phyloP scores from a whole-genome alignment of 1,140 invertebrate species.

The Micrasema minimum region DNA sequence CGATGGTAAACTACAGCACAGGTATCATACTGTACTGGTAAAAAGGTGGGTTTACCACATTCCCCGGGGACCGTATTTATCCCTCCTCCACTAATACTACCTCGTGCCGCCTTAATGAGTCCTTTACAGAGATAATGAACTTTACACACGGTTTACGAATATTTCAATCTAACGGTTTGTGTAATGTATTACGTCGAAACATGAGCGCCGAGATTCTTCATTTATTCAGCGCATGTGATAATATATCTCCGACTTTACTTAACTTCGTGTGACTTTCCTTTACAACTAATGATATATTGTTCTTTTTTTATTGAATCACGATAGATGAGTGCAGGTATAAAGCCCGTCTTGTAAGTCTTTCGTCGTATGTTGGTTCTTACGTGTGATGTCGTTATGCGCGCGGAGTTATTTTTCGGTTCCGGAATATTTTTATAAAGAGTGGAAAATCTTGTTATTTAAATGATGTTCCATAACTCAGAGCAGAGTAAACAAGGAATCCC shows the following conservation, averaged over 20 bases:
- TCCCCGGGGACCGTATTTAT: conserved; percentile 25
- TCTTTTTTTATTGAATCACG: too few relatives aligned
- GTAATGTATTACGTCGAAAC: conserved; percentile 5
- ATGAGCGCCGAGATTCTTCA: conserved; percentile 1
- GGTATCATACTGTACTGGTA: conserved; percentile 11
- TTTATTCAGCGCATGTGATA: background rate
- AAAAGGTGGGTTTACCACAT: conserved; percentile 36
- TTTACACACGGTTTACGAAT: conserved; percentile 52
- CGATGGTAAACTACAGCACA: background rate
- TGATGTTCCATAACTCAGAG: conserved; percentile 42
- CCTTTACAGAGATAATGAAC: conserved; percentile 51
- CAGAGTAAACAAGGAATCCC: conserved; percentile 50
- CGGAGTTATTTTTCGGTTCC: conserved; percentile 19
- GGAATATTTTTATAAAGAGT: conserved; percentile 38
- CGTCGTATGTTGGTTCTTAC: background rate
- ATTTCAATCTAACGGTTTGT: conserved; percentile 42
- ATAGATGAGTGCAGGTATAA: too few relatives aligned
- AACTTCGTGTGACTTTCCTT: too few relatives aligned
- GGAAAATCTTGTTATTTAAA: conserved; percentile 40
- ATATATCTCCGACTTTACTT: too few relatives aligned
- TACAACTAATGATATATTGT: too few relatives aligned
- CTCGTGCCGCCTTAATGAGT: conserved; percentile 42
- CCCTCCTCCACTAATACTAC: conserved; percentile 5
- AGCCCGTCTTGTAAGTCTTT: background rate
- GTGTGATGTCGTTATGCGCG: background rate